These are phyloP conservation scores for Drosophila prolongata DNA, from an alignment of 2,888 invertebrate genomes.

Conservation along the genomic window DNA sequence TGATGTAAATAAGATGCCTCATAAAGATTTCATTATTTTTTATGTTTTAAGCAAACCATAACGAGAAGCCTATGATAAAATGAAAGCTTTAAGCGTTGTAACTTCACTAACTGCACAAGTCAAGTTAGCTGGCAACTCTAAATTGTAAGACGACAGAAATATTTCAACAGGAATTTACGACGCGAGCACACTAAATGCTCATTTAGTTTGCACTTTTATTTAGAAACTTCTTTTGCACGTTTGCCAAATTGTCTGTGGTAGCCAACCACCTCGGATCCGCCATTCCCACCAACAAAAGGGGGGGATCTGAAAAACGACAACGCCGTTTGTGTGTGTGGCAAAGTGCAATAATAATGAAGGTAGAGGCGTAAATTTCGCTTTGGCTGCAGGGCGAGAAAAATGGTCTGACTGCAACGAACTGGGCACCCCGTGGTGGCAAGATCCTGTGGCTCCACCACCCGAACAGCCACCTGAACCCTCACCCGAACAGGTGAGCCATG, in stretches of 20 bases:
- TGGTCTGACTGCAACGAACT: conserved; percentile 39
- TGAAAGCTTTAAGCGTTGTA: conserved; percentile 12
- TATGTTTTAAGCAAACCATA: no score
- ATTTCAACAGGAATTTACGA: conserved; percentile 79
- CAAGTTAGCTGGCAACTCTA: conserved; percentile 55
- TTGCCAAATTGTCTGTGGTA: conserved; percentile 81
- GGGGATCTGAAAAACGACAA: conserved; percentile 17
- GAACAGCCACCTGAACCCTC: conserved; percentile 13
- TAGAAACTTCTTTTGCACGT: conserved; percentile 80
- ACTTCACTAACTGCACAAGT: conserved; percentile 8
- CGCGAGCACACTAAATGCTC: conserved; percentile 77
- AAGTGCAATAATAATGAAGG: conserved; percentile 81
- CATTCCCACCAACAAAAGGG: conserved; percentile 17
- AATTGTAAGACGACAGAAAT: conserved; percentile 81
- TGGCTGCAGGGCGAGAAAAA: conserved; percentile 58
- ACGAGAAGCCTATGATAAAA: background rate
- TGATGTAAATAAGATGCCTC: no score
- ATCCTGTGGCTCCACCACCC: conserved; percentile 24
- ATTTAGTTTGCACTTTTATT: conserved; percentile 81
- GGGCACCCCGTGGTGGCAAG: conserved; percentile 40
- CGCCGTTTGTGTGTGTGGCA: conserved; percentile 35
- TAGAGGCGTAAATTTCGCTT: conserved; percentile 78
- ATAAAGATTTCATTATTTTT: no score
- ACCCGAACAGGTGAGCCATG: conserved; percentile 71
- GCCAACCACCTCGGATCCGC: conserved; percentile 38